Conservation (phyloP, 1,140 invertebrate species). For the Caerostris darwini region DNA sequence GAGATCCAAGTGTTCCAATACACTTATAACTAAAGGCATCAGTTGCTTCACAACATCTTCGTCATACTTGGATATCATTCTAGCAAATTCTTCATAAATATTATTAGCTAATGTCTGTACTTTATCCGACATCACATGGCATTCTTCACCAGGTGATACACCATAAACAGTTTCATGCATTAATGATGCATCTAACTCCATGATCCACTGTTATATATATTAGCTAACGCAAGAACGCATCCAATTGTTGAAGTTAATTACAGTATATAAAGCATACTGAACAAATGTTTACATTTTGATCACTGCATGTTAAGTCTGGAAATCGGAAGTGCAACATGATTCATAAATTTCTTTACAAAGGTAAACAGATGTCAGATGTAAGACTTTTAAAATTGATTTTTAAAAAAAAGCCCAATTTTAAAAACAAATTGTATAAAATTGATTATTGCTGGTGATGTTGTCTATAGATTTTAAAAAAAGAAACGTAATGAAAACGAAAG, state of each 20-base stretch:
- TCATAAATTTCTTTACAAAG: neutral
- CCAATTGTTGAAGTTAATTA: neutral
- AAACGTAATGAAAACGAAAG: neutral
- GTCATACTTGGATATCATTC: slow-evolving; percentile 92
- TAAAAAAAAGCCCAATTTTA: neutral
- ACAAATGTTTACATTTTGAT: slow-evolving; percentile 37
- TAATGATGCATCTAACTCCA: slow-evolving; percentile 67
- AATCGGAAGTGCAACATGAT: neutral
- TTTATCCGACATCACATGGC: slow-evolving; percentile 95
- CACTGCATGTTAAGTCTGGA: neutral
- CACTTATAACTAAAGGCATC: slow-evolving; percentile 98
- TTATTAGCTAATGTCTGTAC: slow-evolving; percentile 96
- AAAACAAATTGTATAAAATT: neutral
- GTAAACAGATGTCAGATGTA: slow-evolving; percentile 42
- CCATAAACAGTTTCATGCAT: slow-evolving; percentile 78
- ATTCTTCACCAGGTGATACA: slow-evolving; percentile 71
- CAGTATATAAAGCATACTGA: slow-evolving; percentile 24
- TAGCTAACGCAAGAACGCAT: neutral
- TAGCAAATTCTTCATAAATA: slow-evolving; percentile 99
- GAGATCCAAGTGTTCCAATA: slow-evolving; percentile 97
- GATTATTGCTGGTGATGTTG: neutral
- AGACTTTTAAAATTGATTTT: neutral
- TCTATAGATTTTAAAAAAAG: neutral
- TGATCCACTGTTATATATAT: neutral
- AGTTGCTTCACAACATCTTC: slow-evolving; percentile 96